Conservation (phyloP, 2,797 vertebrate genomes). For the Galagoides demidoff region DNA sequence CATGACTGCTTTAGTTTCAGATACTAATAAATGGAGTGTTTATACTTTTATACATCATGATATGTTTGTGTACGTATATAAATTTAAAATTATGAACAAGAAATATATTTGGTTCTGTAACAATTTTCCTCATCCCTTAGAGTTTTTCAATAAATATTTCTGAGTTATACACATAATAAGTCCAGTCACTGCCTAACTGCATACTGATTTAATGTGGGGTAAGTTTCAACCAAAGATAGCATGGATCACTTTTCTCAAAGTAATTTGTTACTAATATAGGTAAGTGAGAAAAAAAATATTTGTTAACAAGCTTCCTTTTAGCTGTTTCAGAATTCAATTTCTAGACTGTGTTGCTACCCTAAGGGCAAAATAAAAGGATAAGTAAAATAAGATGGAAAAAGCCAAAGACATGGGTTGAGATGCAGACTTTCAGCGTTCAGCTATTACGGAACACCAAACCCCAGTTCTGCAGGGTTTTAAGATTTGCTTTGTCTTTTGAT, state of each 20-base stretch:
- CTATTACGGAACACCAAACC: not conserved
- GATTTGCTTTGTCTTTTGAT: not conserved
- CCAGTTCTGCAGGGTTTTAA: not conserved
- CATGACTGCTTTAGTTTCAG: slow-evolving; percentile 34
- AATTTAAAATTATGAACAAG: slow-evolving; percentile 43
- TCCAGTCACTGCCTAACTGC: not conserved
- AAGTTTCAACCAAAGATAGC: slow-evolving; percentile 49
- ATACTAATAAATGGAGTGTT: not conserved
- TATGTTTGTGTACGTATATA: not conserved
- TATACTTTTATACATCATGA: not conserved
- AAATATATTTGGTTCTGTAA: not conserved
- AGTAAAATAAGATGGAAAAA: not conserved
- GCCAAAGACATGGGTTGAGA: not conserved
- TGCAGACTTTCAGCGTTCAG: not conserved
- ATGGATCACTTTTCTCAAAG: slow-evolving; percentile 51
- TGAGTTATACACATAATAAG: not conserved
- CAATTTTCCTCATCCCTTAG: not conserved
- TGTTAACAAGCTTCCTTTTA: slow-evolving; percentile 30
- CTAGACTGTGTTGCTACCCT: not conserved
- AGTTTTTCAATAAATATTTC: slow-evolving; percentile 17
- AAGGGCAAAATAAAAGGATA: slow-evolving; percentile 10
- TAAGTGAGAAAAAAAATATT: slow-evolving; percentile 63
- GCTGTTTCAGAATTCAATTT: slow-evolving; percentile 52
- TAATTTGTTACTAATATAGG: slow-evolving; percentile 68
- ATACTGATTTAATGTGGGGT: slow-evolving; percentile 8